phyloP scores from a whole-genome alignment of 2,113 vertebrate genomes.

The Salvelinus alpinus region DNA sequence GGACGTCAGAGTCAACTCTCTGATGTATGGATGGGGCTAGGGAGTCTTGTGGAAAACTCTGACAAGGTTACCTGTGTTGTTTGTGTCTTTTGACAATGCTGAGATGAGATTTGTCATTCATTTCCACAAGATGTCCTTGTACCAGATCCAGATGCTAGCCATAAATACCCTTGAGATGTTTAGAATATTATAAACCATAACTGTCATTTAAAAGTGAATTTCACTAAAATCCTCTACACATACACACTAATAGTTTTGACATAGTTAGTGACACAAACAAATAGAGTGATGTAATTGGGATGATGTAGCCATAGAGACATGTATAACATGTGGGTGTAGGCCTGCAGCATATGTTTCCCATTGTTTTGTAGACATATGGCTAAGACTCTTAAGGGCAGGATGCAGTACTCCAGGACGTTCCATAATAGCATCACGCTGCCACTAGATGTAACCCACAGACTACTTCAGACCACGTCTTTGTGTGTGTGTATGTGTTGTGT shows the following conservation, averaged over 20 bases:
- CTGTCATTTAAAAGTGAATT: neutral
- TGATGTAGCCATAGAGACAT: neutral
- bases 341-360: neutral
- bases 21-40: constrained; percentile 78
- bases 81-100: neutral
- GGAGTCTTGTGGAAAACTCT: too few relatives aligned
- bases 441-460: neutral
- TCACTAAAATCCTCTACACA: neutral
- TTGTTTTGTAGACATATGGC: neutral
- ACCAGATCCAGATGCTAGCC: too few relatives aligned
- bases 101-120: neutral
- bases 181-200: neutral
- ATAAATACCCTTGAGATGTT: neutral
- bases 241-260: neutral
- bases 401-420: neutral
- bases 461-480: neutral
- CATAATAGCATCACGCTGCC: neutral
- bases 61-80: neutral
- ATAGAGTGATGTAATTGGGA: neutral
- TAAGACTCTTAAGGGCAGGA: neutral
- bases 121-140: too few relatives aligned
- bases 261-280: neutral
- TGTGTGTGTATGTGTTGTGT: neutral
- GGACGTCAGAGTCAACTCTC: constrained; percentile 93
- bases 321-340: neutral